These are phyloP conservation scores for Triplophysa rosa DNA, from an alignment of 2,113 vertebrate genomes.

Conservation along the genomic window DNA sequence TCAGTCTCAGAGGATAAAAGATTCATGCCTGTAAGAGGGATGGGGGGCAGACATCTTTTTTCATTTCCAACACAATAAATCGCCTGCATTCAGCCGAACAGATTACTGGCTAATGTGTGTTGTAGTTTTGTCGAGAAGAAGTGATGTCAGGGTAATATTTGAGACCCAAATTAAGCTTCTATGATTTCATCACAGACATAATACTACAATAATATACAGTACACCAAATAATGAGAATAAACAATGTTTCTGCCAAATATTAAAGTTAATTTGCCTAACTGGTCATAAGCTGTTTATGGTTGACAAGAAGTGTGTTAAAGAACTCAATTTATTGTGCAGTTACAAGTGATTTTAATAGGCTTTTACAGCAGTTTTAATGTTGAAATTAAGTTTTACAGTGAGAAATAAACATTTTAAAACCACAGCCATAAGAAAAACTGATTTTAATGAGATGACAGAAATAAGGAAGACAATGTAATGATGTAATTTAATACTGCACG, in stretches of 20 bases:
- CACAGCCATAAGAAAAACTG: background rate
- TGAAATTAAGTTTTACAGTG: background rate
- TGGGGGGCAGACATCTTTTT: constrained; percentile 11
- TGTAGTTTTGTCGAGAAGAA: background rate
- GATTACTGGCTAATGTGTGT: background rate
- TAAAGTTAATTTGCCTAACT: too few relatives aligned
- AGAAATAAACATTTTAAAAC: background rate
- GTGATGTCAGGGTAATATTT: background rate
- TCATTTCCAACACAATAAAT: constrained; percentile 34
- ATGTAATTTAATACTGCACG: background rate
- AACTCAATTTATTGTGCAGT: background rate
- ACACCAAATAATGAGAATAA: too few relatives aligned
- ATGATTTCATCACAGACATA: background rate
- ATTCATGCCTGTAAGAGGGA: constrained; percentile 55
- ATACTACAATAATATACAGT: too few relatives aligned
- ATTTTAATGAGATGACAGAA: background rate
- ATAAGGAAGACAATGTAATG: background rate
- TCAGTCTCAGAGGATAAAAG: constrained; percentile 34
- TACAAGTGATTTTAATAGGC: too few relatives aligned
- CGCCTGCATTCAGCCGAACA: background rate
- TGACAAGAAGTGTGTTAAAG: background rate
- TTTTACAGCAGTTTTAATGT: background rate
- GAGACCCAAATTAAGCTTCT: too few relatives aligned
- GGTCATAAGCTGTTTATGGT: too few relatives aligned
- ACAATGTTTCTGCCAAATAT: too few relatives aligned